A percentile compares a stretch with the other conserved stretches of the same genome.
Evolutionary conservation across 2,888 invertebrate species (phyloP).

Genomic region (Ceraclea dissimilis): DNA sequence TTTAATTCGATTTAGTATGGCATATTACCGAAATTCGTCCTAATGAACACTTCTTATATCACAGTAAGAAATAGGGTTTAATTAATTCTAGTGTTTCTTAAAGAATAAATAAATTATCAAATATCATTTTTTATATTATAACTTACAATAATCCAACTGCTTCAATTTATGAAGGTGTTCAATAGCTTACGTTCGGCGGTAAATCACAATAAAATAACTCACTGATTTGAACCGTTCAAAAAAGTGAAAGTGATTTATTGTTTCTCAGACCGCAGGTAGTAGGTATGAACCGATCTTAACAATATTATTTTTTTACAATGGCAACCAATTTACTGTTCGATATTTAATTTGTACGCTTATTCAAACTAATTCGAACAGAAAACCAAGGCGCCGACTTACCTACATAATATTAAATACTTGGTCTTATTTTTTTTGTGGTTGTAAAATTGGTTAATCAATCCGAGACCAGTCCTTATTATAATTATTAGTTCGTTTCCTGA

Average conservation of each 20-base stretch:
- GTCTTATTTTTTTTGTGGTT: background rate
- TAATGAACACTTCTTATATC: no score
- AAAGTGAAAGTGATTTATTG: conserved; percentile 26
- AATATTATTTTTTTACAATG: conserved; percentile 12
- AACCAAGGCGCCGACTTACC: conserved; percentile 19
- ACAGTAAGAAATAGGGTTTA: no score
- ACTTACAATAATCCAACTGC: no score
- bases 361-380: conserved; percentile 11
- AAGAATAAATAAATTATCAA: no score
- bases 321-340: conserved; percentile 22
- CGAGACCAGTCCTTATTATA: conserved; percentile 4
- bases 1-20: no score
- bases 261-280: conserved; percentile 1
- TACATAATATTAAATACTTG: no score
- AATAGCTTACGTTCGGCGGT: background rate
- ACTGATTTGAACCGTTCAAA: conserved; percentile 2
- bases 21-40: no score
- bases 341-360: conserved; percentile 20
- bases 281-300: conserved; percentile 13
- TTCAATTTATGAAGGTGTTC: no score
- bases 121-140: no score
- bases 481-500: conserved; percentile 23
- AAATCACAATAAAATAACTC: conserved; percentile 11
- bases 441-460: conserved; percentile 25
- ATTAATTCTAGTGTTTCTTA: no score